These are phyloP conservation scores for Gila orcuttii DNA, from an alignment of 2,113 vertebrate species.

Conservation along the genomic window DNA sequence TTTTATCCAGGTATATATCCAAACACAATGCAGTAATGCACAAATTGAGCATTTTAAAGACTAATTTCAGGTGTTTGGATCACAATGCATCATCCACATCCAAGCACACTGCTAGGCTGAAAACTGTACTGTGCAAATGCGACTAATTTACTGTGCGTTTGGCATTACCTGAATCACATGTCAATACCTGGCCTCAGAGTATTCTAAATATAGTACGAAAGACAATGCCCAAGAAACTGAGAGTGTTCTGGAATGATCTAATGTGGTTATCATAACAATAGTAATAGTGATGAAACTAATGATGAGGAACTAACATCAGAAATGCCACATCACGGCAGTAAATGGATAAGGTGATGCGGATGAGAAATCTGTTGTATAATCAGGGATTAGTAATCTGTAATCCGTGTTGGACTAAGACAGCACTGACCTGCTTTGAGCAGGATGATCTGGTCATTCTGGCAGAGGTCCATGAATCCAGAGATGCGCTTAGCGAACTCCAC, in stretches of 20 bases:
- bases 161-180: background rate
- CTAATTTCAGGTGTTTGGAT: background rate
- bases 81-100: background rate
- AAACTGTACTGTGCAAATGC: background rate
- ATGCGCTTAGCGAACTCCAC: slow-evolving; percentile 92
- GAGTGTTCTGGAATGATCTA: background rate
- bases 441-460: slow-evolving; percentile 94
- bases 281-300: background rate
- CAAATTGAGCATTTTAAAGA: background rate
- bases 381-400: slow-evolving; percentile 18
- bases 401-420: background rate
- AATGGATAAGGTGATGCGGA: slow-evolving; percentile 1
- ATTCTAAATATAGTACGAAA: background rate
- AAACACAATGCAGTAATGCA: background rate
- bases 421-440: slow-evolving; percentile 91
- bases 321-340: background rate
- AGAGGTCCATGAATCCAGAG: slow-evolving; percentile 91
- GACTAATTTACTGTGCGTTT: background rate
- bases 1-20: background rate
- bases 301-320: background rate
- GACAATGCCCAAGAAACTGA: background rate
- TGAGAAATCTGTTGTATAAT: slow-evolving; percentile 30
- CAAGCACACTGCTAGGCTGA: background rate
- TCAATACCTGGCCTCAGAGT: background rate
- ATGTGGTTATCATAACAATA: background rate